Percentiles rank a stretch among this genome's conserved stretches.
phyloP scores from a whole-genome alignment of 2,797 vertebrate species.

The Sandelia bainsii region DNA sequence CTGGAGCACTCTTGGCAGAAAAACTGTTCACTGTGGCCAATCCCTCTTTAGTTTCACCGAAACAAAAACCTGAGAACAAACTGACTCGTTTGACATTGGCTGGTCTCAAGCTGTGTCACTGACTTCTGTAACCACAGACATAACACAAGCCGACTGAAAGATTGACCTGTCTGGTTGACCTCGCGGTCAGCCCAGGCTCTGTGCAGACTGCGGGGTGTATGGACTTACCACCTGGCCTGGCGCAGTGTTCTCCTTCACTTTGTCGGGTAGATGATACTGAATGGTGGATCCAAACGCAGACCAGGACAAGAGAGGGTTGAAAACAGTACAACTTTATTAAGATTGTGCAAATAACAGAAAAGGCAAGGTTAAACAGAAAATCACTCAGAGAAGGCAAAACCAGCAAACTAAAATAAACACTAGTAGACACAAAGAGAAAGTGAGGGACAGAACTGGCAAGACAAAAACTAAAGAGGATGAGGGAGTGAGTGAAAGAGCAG shows the following conservation, averaged over 20 bases:
- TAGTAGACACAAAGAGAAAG: no score
- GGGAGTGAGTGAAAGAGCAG: no score
- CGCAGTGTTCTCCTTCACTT: constrained; percentile 27
- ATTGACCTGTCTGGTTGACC: constrained; percentile 32
- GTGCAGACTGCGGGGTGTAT: constrained; percentile 24
- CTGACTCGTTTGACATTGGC: constrained; percentile 61
- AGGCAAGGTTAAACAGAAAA: no score
- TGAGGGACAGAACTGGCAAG: no score
- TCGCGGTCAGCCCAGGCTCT: constrained; percentile 18
- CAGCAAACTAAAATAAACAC: no score
- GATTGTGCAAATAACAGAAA: no score
- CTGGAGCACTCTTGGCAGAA: constrained; percentile 33
- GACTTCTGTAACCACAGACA: constrained; percentile 45
- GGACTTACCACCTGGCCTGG: constrained; percentile 44
- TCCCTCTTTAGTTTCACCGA: constrained; percentile 43
- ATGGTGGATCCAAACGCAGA: no score
- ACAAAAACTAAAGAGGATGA: no score
- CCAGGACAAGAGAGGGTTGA: no score
- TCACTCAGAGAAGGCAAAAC: no score
- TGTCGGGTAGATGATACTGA: no score
- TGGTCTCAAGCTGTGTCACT: constrained; percentile 34
- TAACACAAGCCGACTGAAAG: constrained; percentile 42
- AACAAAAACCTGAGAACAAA: constrained; percentile 49
- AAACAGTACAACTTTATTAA: no score
- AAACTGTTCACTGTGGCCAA: constrained; percentile 17